Evolutionary conservation across 2,888 invertebrate species (phyloP).

Genomic region (Yponomeuta sedellus): DNA sequence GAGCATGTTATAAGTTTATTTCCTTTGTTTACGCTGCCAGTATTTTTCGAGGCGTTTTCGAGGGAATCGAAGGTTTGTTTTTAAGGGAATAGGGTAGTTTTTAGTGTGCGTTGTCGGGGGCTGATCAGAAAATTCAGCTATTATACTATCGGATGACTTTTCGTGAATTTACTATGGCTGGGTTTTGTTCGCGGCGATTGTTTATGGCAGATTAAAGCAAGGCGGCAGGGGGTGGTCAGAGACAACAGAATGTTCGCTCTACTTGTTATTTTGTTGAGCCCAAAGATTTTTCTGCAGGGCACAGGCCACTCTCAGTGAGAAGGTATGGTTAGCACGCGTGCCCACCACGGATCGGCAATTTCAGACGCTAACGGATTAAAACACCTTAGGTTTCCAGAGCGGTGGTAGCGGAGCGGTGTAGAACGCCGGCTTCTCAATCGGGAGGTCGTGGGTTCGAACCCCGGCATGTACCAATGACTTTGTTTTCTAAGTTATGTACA

Average conservation of each 20-base stretch:
- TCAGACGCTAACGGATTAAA: no score
- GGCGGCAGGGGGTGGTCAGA: background rate
- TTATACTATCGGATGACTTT: slow-evolving; percentile 54
- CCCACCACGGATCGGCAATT: no score
- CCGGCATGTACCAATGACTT: no score
- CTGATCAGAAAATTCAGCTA: slow-evolving; percentile 48
- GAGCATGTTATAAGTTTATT: background rate
- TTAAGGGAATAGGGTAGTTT: background rate
- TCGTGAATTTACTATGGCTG: slow-evolving; percentile 48
- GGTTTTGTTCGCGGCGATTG: slow-evolving; percentile 54
- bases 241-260: background rate
- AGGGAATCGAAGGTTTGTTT: background rate
- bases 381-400: no score
- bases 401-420: no score
- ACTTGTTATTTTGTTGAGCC: no score
- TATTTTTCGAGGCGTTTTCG: background rate
- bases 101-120: background rate
- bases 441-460: no score
- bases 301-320: no score
- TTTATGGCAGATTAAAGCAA: slow-evolving; percentile 56
- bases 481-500: no score
- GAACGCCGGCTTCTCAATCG: no score
- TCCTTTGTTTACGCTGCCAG: background rate
- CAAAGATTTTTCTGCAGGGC: no score
- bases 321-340: no score